Evolutionary conservation across 2,888 invertebrate species (phyloP).

Genomic region (Dolichopus griseipennis): DNA sequence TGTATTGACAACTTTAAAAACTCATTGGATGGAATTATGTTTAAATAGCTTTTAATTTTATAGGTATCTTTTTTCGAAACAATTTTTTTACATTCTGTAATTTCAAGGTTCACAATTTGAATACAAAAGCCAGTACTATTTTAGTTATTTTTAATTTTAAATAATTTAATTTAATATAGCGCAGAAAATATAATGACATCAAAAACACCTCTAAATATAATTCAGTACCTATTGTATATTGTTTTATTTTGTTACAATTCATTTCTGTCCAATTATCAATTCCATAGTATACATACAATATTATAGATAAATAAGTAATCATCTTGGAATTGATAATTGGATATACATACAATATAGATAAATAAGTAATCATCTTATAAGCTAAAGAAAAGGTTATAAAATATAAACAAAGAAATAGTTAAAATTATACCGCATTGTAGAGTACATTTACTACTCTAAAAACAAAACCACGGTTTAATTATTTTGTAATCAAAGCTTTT

Average conservation of each 20-base stretch:
- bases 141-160: not conserved
- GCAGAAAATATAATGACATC: not conserved
- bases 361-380: too few species aligned
- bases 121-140: not conserved
- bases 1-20: too few species aligned
- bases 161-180: not conserved
- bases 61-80: too few species aligned
- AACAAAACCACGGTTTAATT: not conserved
- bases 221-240: not conserved
- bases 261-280: too few species aligned
- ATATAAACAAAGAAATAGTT: not conserved
- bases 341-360: not conserved
- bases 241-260: too few species aligned
- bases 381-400: too few species aligned
- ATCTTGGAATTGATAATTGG: not conserved
- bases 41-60: too few species aligned
- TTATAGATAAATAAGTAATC: too few species aligned
- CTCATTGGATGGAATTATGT: too few species aligned
- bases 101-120: not conserved
- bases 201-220: not conserved
- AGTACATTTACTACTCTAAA: not conserved
- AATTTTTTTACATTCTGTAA: not conserved
- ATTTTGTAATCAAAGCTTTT: not conserved
- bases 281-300: too few species aligned
- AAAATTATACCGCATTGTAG: not conserved